Conservation (phyloP, 2,888 invertebrate species). For the Mythimna loreyi region DNA sequence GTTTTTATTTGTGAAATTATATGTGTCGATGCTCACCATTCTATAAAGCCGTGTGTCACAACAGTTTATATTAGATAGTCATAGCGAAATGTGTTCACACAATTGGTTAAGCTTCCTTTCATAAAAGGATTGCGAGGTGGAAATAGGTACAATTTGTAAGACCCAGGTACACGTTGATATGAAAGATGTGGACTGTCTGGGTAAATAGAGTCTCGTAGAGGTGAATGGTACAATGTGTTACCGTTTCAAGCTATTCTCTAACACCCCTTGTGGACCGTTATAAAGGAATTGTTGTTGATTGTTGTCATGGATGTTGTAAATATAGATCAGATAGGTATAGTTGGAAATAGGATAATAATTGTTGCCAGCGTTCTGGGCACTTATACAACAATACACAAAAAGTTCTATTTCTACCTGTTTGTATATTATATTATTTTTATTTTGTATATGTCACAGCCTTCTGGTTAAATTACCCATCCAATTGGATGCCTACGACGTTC, state of each 20-base stretch:
- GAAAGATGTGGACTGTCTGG: slow-evolving; percentile 42
- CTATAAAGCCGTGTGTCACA: slow-evolving; percentile 16
- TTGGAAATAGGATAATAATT: no score
- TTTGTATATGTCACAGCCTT: no score
- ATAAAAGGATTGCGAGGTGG: slow-evolving; percentile 48
- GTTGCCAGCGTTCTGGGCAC: no score
- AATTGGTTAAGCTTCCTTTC: slow-evolving; percentile 60
- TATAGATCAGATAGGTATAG: no score
- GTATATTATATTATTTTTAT: no score
- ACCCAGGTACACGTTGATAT: slow-evolving; percentile 25
- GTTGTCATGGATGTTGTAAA: no score
- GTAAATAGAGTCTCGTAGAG: slow-evolving; percentile 30
- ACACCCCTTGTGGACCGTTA: slow-evolving; percentile 7
- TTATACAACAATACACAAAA: no score
- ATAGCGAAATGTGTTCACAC: slow-evolving; percentile 38
- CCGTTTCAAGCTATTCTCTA: slow-evolving; percentile 32
- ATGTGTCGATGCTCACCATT: not conserved
- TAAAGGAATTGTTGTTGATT: slow-evolving; percentile 16
- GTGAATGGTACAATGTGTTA: slow-evolving; percentile 15
- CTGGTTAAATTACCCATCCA: no score
- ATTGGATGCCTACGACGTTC: no score
- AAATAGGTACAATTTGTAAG: slow-evolving; percentile 58
- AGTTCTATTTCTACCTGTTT: no score
- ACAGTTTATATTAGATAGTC: slow-evolving; percentile 38
- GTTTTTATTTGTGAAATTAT: not conserved